These are phyloP conservation scores for Drosophila mercatorum DNA, from an alignment of 2,888 invertebrate species.

Conservation along the genomic window DNA sequence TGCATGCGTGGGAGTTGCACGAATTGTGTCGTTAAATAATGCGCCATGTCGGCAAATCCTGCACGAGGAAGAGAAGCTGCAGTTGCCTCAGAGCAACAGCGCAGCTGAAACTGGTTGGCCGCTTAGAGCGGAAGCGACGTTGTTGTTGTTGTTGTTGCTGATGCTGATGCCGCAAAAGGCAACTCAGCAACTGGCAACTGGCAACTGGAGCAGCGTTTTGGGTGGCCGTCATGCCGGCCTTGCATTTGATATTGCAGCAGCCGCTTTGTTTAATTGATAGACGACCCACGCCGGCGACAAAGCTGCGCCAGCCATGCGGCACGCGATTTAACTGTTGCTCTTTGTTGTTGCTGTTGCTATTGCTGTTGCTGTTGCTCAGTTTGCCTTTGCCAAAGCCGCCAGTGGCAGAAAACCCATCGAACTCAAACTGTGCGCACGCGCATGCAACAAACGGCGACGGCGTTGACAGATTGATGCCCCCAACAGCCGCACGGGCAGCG, in stretches of 20 bases:
- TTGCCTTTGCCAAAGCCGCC: slow-evolving; percentile 63
- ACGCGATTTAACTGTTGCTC: slow-evolving; percentile 70
- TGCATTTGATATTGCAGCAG: slow-evolving; percentile 76
- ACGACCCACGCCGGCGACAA: slow-evolving; percentile 70
- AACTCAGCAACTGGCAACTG: slow-evolving; percentile 22
- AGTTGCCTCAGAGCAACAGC: not conserved
- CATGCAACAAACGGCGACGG: slow-evolving; percentile 78
- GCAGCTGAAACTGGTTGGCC: slow-evolving; percentile 53
- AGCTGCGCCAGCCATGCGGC: slow-evolving; percentile 59
- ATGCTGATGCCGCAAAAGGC: slow-evolving; percentile 60
- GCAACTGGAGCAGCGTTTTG: slow-evolving; percentile 77
- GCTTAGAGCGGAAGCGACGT: slow-evolving; percentile 55
- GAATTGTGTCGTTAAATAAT: slow-evolving; percentile 81
- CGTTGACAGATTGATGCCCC: slow-evolving; percentile 79
- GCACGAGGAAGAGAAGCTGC: slow-evolving; percentile 52
- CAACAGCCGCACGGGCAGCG: slow-evolving; percentile 53
- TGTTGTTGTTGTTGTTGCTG: not conserved
- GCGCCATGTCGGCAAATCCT: slow-evolving; percentile 71
- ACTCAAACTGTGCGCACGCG: slow-evolving; percentile 82
- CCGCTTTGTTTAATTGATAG: slow-evolving; percentile 77
- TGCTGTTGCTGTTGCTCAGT: slow-evolving; percentile 23
- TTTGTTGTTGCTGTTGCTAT: slow-evolving; percentile 33
- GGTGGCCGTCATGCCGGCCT: slow-evolving; percentile 74
- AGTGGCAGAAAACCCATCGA: slow-evolving; percentile 82
- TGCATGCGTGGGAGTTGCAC: slow-evolving; percentile 81